Conservation (phyloP, 1,140 invertebrate genomes). For the Maniola jurtina region DNA sequence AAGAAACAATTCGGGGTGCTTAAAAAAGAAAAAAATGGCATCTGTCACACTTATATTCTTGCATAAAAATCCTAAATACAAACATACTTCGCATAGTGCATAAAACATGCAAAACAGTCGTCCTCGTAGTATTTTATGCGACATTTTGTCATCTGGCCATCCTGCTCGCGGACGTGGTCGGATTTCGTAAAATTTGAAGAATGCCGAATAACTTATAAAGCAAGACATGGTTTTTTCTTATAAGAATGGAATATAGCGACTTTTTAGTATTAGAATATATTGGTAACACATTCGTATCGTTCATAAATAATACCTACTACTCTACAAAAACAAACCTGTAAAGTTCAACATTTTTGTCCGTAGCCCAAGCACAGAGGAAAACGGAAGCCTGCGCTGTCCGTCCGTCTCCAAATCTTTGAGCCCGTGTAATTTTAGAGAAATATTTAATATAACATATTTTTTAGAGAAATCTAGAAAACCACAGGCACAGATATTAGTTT, state of each 20-base stretch:
- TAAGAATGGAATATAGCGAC: background rate
- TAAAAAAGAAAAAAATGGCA: background rate
- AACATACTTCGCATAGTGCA: conserved; percentile 55
- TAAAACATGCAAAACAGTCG: conserved; percentile 58
- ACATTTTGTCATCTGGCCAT: conserved; percentile 68
- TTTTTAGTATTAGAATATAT: background rate
- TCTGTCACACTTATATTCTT: conserved; percentile 23
- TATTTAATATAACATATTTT: too few relatives aligned
- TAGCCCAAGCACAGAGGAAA: too few relatives aligned
- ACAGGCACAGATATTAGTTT: too few relatives aligned
- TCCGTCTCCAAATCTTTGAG: too few relatives aligned
- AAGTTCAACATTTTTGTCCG: too few relatives aligned
- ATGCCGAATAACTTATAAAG: conserved; percentile 39
- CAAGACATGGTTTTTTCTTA: conserved; percentile 2
- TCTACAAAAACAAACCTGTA: too few relatives aligned
- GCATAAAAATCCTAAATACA: conserved; percentile 46
- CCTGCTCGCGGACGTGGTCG: conserved; percentile 49
- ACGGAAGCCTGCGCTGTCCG: too few relatives aligned
- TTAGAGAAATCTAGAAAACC: too few relatives aligned
- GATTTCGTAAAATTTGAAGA: conserved; percentile 51
- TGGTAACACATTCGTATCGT: background rate
- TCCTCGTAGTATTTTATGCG: conserved; percentile 60
- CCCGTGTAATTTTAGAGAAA: too few relatives aligned
- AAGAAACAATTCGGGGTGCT: background rate
- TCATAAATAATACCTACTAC: background rate